phyloP scores from a whole-genome alignment of 1,140 invertebrate species.

The Metopolophium dirhodum region DNA sequence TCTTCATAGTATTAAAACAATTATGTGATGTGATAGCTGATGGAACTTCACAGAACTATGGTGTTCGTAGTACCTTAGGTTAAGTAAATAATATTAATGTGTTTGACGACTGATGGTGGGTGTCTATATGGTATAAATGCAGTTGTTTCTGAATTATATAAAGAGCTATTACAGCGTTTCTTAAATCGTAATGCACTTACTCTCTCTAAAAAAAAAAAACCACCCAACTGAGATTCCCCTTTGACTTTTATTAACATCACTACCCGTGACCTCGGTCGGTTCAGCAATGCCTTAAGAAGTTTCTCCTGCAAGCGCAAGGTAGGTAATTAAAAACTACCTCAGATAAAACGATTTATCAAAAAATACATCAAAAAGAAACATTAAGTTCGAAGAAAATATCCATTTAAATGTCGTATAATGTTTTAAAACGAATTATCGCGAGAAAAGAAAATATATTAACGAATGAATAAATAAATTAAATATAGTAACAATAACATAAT shows the following conservation, averaged over 20 bases:
- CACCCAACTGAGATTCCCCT: not conserved
- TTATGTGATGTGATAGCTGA: not conserved
- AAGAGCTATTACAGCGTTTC: not conserved
- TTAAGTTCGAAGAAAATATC: not conserved
- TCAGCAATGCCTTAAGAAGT: not conserved
- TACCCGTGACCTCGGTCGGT: not conserved
- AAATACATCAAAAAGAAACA: not conserved
- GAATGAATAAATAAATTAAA: too few relatives aligned
- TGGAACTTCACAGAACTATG: not conserved
- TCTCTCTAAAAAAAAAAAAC: not conserved
- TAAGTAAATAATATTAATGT: not conserved
- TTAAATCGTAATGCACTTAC: constrained; percentile 6
- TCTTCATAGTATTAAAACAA: not conserved
- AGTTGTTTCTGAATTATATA: not conserved
- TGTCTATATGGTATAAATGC: not conserved
- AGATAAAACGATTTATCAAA: constrained; percentile 9
- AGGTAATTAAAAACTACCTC: constrained; percentile 7
- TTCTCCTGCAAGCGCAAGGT: not conserved
- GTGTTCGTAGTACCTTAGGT: not conserved
- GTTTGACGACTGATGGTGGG: not conserved
- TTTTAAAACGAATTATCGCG: not conserved
- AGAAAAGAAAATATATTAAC: not conserved
- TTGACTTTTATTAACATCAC: not conserved
- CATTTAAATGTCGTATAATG: not conserved
- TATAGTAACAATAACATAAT: too few relatives aligned